Evolutionary conservation across 2,113 vertebrate genomes (phyloP).

Genomic region (Gorilla gorilla): DNA sequence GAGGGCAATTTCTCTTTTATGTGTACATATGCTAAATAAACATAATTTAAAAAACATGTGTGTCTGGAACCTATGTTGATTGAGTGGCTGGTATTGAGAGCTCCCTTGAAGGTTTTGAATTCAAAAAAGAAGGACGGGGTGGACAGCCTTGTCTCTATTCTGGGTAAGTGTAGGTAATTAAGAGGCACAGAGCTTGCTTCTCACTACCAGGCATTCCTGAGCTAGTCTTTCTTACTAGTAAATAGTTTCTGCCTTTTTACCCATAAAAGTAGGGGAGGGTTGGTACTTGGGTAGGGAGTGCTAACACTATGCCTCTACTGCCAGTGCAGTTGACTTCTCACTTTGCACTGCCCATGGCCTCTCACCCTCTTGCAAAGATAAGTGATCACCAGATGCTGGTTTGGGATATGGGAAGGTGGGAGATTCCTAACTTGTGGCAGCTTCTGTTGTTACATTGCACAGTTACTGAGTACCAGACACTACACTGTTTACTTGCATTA

Average conservation of each 20-base stretch:
- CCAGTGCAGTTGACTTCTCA: not conserved
- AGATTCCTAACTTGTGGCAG: not conserved
- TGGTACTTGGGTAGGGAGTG: not conserved
- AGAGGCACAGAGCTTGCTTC: not conserved
- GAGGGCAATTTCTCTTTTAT: conserved; percentile 83
- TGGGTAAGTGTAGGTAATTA: not conserved
- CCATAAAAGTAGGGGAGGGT: fast-evolving
- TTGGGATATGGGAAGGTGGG: not conserved
- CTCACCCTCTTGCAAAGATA: not conserved
- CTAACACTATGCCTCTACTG: no score
- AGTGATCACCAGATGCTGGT: not conserved
- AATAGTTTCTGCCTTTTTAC: not conserved
- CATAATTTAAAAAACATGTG: conserved; percentile 85
- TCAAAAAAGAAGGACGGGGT: not conserved
- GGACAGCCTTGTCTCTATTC: not conserved
- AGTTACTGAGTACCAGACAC: not conserved
- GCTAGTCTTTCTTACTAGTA: not conserved
- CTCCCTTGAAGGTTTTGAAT: not conserved
- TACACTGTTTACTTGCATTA: not conserved
- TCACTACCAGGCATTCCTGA: not conserved
- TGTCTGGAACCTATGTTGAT: not conserved
- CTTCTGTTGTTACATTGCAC: not conserved
- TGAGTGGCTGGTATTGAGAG: not conserved
- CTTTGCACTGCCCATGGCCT: not conserved
- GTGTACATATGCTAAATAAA: conserved; percentile 91